Percentiles rank a stretch among this genome's conserved stretches.
phyloP scores from a whole-genome alignment of 35 echinoderm and acorn worm species.

The Ptychodera flava region DNA sequence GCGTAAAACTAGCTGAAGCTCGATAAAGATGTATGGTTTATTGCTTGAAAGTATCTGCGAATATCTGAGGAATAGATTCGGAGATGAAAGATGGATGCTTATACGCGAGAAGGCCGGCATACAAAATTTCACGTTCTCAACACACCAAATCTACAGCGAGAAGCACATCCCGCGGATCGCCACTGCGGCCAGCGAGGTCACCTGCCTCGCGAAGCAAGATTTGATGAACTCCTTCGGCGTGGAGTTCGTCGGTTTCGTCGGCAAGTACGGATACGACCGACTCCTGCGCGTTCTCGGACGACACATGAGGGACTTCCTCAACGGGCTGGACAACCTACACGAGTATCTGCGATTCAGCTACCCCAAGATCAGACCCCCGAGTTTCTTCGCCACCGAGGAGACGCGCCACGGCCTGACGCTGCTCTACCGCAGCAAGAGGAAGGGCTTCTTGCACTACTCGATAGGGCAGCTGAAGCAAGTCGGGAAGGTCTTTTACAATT shows the following conservation, averaged over 20 bases:
- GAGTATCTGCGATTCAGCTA: slow-evolving; percentile 96
- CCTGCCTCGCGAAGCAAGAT: slow-evolving; percentile 33
- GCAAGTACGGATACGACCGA: slow-evolving; percentile 88
- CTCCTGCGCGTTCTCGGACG: slow-evolving; percentile 82
- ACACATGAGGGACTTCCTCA: slow-evolving; percentile 83
- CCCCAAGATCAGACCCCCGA: slow-evolving; percentile 93
- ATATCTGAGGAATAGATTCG: slow-evolving; percentile 72
- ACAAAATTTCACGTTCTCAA: slow-evolving; percentile 77
- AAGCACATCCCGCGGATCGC: slow-evolving; percentile 64
- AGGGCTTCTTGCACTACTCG: slow-evolving; percentile 69
- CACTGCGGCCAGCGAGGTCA: slow-evolving; percentile 42
- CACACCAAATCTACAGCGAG: slow-evolving; percentile 94
- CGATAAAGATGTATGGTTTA: slow-evolving; percentile 98
- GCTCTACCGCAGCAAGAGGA: slow-evolving; percentile 55
- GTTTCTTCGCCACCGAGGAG: slow-evolving; percentile 85
- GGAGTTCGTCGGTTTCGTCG: slow-evolving; percentile 67
- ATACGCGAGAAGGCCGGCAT: slow-evolving; percentile 72
- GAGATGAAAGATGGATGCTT: slow-evolving; percentile 55
- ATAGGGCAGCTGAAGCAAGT: slow-evolving; percentile 80
- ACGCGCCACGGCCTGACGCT: slow-evolving; percentile 57
- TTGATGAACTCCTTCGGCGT: slow-evolving; percentile 59
- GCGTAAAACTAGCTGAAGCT: too few relatives aligned
- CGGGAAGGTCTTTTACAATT: slow-evolving; percentile 70
- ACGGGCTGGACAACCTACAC: slow-evolving; percentile 90
- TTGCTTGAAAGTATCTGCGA: slow-evolving; percentile 77